These are phyloP conservation scores for Trichonephila clavata DNA, from an alignment of 1,140 invertebrate genomes.

Conservation along the genomic window DNA sequence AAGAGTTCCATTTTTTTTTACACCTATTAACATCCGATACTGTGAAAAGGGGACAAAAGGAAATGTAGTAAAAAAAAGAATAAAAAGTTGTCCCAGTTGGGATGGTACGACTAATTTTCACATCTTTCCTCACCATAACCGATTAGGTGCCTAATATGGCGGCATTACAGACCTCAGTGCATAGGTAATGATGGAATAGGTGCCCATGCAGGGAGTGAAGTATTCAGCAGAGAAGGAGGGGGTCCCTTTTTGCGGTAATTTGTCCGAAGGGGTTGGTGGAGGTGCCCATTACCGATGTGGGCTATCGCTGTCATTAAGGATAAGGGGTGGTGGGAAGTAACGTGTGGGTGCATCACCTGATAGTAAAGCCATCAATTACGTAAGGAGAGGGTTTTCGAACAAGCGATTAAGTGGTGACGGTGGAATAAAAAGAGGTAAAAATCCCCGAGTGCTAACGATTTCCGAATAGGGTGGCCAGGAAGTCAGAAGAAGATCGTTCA, in stretches of 20 bases:
- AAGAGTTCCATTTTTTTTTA: not conserved
- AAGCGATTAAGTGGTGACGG: constrained; percentile 67
- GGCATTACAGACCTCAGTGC: constrained; percentile 11
- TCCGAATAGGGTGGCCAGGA: constrained; percentile 64
- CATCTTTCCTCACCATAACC: not conserved
- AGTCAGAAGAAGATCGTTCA: constrained; percentile 60
- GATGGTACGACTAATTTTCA: constrained; percentile 9
- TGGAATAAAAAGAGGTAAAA: constrained; percentile 51
- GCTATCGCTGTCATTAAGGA: constrained; percentile 72
- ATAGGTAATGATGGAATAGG: constrained; percentile 61
- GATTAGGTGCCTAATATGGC: constrained; percentile 58
- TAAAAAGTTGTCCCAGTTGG: not conserved
- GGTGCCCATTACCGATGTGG: constrained; percentile 53
- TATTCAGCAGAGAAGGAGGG: constrained; percentile 17
- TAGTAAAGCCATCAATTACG: constrained; percentile 74
- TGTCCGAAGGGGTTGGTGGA: constrained; percentile 18
- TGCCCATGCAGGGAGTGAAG: constrained; percentile 42
- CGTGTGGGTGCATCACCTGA: constrained; percentile 61
- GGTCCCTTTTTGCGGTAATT: constrained; percentile 49
- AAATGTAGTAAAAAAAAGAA: not conserved
- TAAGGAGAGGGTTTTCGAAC: constrained; percentile 59
- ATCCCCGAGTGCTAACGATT: constrained; percentile 73
- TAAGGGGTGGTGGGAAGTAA: constrained; percentile 1
- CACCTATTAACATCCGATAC: not conserved
- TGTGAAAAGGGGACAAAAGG: not conserved